phyloP scores from a whole-genome alignment of 1,140 invertebrate genomes.

The Euschistus heros region DNA sequence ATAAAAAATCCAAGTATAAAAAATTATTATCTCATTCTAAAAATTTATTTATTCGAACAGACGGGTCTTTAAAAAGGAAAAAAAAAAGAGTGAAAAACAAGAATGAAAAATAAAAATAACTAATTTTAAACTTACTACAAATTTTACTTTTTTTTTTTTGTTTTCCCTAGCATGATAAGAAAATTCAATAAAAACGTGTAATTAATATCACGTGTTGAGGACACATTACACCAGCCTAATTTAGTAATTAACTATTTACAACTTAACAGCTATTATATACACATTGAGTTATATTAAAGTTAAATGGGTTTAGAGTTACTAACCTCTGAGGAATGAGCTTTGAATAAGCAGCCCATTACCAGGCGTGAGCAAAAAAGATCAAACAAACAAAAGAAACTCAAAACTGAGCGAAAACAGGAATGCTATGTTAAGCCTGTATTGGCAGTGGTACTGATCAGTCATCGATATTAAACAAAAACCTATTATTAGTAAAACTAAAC shows the following conservation, averaged over 20 bases:
- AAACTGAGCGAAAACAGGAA: constrained; percentile 3
- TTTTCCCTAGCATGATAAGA: constrained; percentile 18
- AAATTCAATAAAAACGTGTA: constrained; percentile 9
- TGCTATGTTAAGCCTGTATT: constrained; percentile 8
- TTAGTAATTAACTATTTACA: neutral
- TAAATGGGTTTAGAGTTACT: too few species aligned
- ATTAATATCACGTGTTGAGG: constrained; percentile 10
- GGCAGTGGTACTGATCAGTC: constrained; percentile 7
- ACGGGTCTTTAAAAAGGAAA: neutral
- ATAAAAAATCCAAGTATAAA: constrained; percentile 10
- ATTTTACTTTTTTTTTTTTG: constrained; percentile 3
- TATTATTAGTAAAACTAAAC: too few species aligned
- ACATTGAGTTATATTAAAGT: too few species aligned
- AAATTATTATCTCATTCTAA: constrained; percentile 6
- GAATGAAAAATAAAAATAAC: too few species aligned
- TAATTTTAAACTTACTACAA: too few species aligned
- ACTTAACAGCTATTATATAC: neutral
- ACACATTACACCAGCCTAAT: constrained; percentile 1
- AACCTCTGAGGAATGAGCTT: too few species aligned
- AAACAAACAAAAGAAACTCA: neutral
- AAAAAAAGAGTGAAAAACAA: neutral
- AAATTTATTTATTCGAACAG: neutral
- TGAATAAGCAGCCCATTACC: too few species aligned
- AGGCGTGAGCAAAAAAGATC: too few species aligned
- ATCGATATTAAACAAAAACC: neutral